phyloP scores from a whole-genome alignment of 2,797 vertebrate genomes.

The Melanotaenia boesemani region DNA sequence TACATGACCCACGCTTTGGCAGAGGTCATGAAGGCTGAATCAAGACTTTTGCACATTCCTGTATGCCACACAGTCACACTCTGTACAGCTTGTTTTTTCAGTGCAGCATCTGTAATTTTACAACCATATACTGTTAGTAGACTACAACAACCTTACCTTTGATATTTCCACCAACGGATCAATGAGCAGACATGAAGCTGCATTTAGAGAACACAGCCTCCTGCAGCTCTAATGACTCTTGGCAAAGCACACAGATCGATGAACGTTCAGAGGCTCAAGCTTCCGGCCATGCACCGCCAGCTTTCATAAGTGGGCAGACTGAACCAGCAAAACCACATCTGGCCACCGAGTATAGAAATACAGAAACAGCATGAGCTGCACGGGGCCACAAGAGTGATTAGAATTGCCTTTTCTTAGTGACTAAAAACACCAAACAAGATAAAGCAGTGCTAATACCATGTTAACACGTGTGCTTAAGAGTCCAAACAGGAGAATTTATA shows the following conservation, averaged over 20 bases:
- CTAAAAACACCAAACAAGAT: background rate
- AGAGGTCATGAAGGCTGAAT: background rate
- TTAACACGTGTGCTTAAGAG: background rate
- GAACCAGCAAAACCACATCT: conserved; percentile 7
- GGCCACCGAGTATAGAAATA: background rate
- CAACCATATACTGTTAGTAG: background rate
- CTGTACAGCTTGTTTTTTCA: background rate
- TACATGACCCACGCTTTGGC: no score
- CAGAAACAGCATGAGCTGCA: conserved; percentile 6
- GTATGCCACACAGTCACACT: background rate
- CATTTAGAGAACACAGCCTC: conserved; percentile 36
- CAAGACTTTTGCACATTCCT: background rate
- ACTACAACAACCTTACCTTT: conserved; percentile 29
- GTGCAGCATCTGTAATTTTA: conserved; percentile 10
- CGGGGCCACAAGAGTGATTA: background rate
- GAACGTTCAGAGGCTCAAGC: background rate
- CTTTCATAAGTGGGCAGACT: background rate
- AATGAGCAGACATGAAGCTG: conserved; percentile 41
- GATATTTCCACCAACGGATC: conserved; percentile 45
- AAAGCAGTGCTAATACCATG: background rate
- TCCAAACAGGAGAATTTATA: background rate
- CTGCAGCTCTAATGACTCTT: conserved; percentile 34
- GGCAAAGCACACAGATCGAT: conserved; percentile 45
- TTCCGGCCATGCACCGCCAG: background rate
- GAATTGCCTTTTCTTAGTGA: background rate